Conservation (phyloP, 64 coral and sea anemone genomes). For the Hydrozoanthus tunicans region DNA sequence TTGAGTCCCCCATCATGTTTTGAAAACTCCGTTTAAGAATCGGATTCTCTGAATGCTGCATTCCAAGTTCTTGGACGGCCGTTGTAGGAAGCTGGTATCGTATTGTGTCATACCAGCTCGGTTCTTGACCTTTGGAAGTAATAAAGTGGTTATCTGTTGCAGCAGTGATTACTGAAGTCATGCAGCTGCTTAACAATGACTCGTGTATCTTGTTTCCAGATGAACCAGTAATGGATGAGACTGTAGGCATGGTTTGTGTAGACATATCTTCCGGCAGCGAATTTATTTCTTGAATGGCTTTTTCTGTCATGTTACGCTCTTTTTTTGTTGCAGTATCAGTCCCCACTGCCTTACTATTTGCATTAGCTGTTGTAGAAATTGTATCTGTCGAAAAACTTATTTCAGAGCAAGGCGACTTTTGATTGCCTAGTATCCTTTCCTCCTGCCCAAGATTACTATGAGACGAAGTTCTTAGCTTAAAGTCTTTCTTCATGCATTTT, state of each 20-base stretch:
- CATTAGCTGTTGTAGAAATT: neutral
- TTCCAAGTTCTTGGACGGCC: neutral
- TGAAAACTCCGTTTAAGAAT: neutral
- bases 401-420: neutral
- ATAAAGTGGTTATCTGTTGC: neutral
- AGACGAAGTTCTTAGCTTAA: too few species aligned
- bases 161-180: neutral
- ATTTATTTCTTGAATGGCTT: neutral
- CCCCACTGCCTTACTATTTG: neutral
- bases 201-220: neutral
- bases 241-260: neutral
- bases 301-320: neutral
- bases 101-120: neutral
- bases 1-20: neutral
- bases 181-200: neutral
- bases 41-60: neutral
- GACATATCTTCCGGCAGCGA: neutral
- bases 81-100: neutral
- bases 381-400: neutral
- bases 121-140: neutral
- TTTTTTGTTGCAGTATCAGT: neutral
- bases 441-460: neutral
- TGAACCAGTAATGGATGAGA: neutral
- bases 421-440: neutral
- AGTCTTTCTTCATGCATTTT: neutral